phyloP scores from a whole-genome alignment of 2,113 vertebrate genomes.

The Phalacrocorax carbo region DNA sequence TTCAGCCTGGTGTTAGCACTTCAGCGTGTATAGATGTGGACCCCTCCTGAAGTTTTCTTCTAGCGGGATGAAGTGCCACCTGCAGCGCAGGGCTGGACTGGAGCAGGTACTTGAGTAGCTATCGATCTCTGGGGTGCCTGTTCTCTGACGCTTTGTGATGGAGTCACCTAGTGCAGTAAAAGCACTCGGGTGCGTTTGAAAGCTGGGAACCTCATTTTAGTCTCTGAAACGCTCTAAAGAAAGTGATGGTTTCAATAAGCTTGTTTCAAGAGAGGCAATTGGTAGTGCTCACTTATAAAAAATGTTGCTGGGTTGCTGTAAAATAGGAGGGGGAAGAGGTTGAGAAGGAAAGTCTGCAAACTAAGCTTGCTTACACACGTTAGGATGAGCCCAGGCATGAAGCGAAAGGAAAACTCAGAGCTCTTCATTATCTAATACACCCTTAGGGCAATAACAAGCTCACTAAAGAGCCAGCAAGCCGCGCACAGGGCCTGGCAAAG shows the following conservation, averaged over 20 bases:
- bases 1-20: not conserved
- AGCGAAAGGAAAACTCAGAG: not conserved
- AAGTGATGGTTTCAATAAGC: not conserved
- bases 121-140: rapidly evolving
- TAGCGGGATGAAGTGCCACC: not conserved
- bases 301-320: not conserved
- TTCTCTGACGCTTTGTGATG: not conserved
- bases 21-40: not conserved
- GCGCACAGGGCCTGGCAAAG: not conserved
- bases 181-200: not conserved
- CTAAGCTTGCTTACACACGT: not conserved
- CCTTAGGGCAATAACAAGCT: slow-evolving; percentile 30
- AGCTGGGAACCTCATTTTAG: not conserved
- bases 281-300: not conserved
- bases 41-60: not conserved
- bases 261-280: not conserved
- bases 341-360: not conserved
- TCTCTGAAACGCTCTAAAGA: not conserved
- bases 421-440: slow-evolving; percentile 40
- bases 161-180: not conserved
- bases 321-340: not conserved
- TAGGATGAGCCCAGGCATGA: slow-evolving; percentile 37
- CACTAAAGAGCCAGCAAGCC: not conserved
- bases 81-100: not conserved
- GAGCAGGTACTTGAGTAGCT: not conserved